Evolutionary conservation across 2,888 invertebrate species (phyloP).

Genomic region (Calameuta idolon): DNA sequence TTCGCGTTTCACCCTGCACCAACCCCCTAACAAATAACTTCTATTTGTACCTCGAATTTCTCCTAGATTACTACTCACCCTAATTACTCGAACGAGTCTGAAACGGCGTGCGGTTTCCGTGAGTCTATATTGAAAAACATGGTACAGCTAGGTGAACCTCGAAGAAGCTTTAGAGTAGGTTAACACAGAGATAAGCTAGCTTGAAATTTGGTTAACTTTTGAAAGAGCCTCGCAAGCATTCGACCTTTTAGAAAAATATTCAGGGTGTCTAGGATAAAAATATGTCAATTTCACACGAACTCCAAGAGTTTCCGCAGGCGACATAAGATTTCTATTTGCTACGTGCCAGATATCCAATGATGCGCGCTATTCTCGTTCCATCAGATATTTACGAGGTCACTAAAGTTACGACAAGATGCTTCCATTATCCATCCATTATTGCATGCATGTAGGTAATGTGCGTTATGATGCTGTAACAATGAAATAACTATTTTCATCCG

Average conservation of each 20-base stretch:
- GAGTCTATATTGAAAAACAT: background rate
- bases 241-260: background rate
- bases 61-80: conserved; percentile 9
- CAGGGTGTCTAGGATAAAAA: background rate
- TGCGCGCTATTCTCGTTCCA: background rate
- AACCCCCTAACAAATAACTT: background rate
- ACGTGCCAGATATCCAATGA: conserved; percentile 4
- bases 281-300: background rate
- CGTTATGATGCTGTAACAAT: background rate
- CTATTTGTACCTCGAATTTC: conserved; percentile 8
- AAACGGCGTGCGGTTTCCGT: background rate
- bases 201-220: background rate
- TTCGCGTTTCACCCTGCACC: background rate
- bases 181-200: background rate
- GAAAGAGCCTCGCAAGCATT: background rate
- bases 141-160: background rate
- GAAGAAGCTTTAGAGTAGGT: background rate
- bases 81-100: conserved; percentile 12
- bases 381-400: conserved; percentile 42
- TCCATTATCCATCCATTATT: conserved; percentile 11
- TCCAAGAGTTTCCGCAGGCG: background rate
- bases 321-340: background rate
- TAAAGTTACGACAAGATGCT: conserved; percentile 43
- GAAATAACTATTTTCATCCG: background rate
- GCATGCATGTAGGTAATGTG: background rate